Base-by-base conservation (phyloP, 2,888 invertebrate genomes). In the Hetaerina titia region DNA sequence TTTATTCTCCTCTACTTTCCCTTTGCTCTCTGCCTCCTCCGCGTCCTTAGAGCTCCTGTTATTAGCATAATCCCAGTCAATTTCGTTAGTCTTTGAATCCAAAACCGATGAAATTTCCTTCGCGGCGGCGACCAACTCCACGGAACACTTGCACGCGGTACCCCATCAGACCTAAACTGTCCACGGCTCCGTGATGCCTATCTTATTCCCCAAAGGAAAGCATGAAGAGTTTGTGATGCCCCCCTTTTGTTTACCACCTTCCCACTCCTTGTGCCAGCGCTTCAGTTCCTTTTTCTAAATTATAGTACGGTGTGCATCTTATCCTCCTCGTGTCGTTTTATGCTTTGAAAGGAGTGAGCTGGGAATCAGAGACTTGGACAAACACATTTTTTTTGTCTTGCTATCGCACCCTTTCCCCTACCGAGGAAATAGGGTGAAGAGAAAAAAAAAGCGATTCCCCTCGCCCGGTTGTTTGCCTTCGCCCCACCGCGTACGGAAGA, bases 291-390 rank as follows among this genome's bases (percentile, higher is more conserved):
- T 74, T 74, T 74, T 60, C 17, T 74, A 25, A 74, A 74, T 74
- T 74, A 74, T 74, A 25, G 25, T 1, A 25, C 74, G 74, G 74
- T 25, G 74, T 74, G 74, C 25, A 13, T n/a, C 74, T 74, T 74
- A 74, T 74, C 74, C 25, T 74, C 74, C 74, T 74, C 74, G 74
- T 74, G 25, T 74, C 74, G n/a, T 74, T 74, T 74, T 74, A 74
- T 74, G 74, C 74, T n/a, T 74, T 74, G n/a, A 74, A 74, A 74
- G 74, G 74, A 74, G 74, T 74, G 74, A 74, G 74, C 74, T 25
- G 74, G 25, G 74, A 25, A 74, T 74, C 74, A 74, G 74, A 74
- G 74, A 74, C 74, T 74, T 74, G 74, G 25, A 25, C 74, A 74
- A 74, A 74, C 74, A 74, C 74, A 74, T 74, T 74, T 74, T n/a